Conservation (phyloP, 2,888 invertebrate species). For the Lomographa bimaculata region DNA sequence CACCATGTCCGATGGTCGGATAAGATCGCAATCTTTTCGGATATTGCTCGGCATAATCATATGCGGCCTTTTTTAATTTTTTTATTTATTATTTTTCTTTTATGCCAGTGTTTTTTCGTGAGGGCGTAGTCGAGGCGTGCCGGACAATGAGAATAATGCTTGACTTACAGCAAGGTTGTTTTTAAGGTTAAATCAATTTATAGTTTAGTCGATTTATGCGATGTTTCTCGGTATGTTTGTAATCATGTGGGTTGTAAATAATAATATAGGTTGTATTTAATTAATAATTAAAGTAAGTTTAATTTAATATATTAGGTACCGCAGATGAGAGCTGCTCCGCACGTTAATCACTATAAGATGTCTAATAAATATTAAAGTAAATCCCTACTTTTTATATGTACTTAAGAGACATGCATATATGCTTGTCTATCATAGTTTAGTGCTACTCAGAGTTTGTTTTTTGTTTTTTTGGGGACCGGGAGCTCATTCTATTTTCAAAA, state of each 20-base stretch:
- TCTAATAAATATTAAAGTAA: too few species aligned
- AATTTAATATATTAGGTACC: too few species aligned
- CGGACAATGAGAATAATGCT: conserved; percentile 59
- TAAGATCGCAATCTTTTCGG: conserved; percentile 81
- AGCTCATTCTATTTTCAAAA: too few species aligned
- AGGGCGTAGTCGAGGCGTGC: conserved; percentile 64
- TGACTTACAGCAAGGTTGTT: conserved; percentile 53
- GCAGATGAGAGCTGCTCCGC: too few species aligned
- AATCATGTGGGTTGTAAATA: neutral
- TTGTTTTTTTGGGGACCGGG: too few species aligned
- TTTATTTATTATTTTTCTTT: conserved; percentile 50
- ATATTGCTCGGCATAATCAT: conserved; percentile 82
- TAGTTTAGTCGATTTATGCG: conserved; percentile 16
- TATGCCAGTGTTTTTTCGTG: conserved; percentile 37
- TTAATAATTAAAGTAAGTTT: too few species aligned
- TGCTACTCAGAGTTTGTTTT: too few species aligned
- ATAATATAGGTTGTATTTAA: too few species aligned
- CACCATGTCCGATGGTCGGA: conserved; percentile 72
- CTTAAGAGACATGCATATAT: too few species aligned
- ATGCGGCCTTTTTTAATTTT: conserved; percentile 63
- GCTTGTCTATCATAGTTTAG: too few species aligned
- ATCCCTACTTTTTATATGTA: too few species aligned
- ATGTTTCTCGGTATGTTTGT: conserved; percentile 13
- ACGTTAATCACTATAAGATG: too few species aligned
- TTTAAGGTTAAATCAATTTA: conserved; percentile 14